Evolutionary conservation across 2,888 invertebrate genomes (phyloP).

Genomic region (Pristionchus entomophagus): DNA sequence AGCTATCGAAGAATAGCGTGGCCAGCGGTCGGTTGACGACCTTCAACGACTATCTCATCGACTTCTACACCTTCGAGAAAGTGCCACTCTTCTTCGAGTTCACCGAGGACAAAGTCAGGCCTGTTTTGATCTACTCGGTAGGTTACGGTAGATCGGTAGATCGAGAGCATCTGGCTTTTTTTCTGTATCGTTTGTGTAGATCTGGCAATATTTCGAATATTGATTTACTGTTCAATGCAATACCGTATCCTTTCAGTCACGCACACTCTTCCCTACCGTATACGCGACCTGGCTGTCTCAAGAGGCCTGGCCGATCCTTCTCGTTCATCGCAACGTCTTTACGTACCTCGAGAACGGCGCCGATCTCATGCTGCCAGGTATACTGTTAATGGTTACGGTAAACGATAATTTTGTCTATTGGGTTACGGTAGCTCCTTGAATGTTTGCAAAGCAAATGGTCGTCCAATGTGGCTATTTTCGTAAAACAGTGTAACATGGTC

Average conservation of each 20-base stretch:
- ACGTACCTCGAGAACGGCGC: constrained; percentile 70
- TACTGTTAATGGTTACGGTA: no score
- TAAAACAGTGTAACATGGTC: no score
- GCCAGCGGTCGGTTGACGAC: constrained; percentile 59
- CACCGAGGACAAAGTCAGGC: constrained; percentile 48
- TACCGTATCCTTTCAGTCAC: constrained; percentile 13
- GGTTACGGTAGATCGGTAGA: background rate
- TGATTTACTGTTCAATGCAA: no score
- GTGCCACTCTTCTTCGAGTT: constrained; percentile 69
- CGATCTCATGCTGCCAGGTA: constrained; percentile 73
- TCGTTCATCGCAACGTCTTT: constrained; percentile 65
- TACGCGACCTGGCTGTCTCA: constrained; percentile 64
- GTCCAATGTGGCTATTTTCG: no score
- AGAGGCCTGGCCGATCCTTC: constrained; percentile 59
- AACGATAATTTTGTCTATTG: no score
- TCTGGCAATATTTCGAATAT: background rate
- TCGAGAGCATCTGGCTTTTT: no score
- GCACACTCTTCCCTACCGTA: constrained; percentile 53
- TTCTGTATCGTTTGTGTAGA: no score
- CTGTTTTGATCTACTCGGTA: background rate
- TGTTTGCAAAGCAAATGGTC: no score
- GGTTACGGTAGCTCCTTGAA: background rate
- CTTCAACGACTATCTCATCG: constrained; percentile 56
- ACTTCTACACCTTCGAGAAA: constrained; percentile 67
- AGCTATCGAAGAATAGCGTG: constrained; percentile 46